These are phyloP conservation scores for Arctia plantaginis DNA, from an alignment of 2,888 invertebrate genomes.

Conservation along the genomic window DNA sequence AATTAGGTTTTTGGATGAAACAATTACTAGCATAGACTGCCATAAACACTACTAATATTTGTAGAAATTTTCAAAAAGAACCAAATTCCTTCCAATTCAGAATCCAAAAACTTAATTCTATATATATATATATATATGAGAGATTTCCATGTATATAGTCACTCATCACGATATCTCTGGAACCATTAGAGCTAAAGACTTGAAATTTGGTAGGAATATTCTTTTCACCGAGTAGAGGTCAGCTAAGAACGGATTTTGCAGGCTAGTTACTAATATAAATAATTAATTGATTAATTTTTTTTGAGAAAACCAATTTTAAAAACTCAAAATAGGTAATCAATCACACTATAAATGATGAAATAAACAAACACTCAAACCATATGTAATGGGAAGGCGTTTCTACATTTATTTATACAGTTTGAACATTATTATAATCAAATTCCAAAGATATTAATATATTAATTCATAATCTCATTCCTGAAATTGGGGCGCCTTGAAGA, in stretches of 20 bases:
- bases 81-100: no score
- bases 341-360: not conserved
- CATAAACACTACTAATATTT: no score
- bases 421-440: not conserved
- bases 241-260: no score
- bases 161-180: no score
- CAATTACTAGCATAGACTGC: no score
- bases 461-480: not conserved
- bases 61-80: not conserved
- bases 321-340: not conserved
- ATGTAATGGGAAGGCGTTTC: not conserved
- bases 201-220: no score
- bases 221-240: no score
- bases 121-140: no score
- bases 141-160: no score
- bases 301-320: not conserved
- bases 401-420: not conserved
- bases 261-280: not conserved
- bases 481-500: not conserved
- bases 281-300: not conserved
- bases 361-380: not conserved
- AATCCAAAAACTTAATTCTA: no score
- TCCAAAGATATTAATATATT: not conserved
- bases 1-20: no score
- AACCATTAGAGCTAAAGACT: no score